Evolutionary conservation across 2,797 vertebrate genomes (phyloP), one percentile per base, ranked within the genome.

Genomic region (Platalea minor): DNA sequence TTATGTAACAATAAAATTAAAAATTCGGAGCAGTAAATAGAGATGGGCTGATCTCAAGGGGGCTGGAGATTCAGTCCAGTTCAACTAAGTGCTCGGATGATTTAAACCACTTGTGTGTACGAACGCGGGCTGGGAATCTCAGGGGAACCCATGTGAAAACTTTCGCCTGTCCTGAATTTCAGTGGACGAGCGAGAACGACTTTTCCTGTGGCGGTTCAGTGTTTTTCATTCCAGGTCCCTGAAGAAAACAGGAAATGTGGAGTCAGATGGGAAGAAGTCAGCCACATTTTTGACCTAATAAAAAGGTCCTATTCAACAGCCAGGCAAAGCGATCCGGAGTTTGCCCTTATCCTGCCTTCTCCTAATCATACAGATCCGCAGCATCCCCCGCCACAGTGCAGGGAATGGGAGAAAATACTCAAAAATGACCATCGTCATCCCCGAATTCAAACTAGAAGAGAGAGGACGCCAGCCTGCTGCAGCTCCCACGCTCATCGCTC

Each of bases 181-280:
- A 17, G 65, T 4, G 26, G 61, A 65, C 0, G 7, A 84, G 35
- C 1, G 3, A 60, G 77, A 79, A 19, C 0, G 5, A 50, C 75
- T 84, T 50, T 83, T 77, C 85, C 89, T 41, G 50, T 5, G 61
- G 43, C 1, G 13, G 17, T 24, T 41, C 54, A 39, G 63, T 19
- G 73, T 28, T 70, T 81, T 68, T 60, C 74, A 45, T 60, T 68
- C 89, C 85, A 80, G 77, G 33, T 59, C 73, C 81, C 85, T 76
- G 37, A 72, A 81, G 95, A 69, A 91, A 95, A 91, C 82, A 93
- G 91, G 95, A 93, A 95, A 81, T 1, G n/a, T 69, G 65, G 64
- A 77, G 37, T 68, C 37, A 25, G 88, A 73, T 20, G 85, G 72
- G 72, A 83, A 93, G 85, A 41, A 78, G 57, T 24, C 80, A 26